phyloP scores from a whole-genome alignment of 2,888 invertebrate genomes.

The Penaeus monodon region DNA sequence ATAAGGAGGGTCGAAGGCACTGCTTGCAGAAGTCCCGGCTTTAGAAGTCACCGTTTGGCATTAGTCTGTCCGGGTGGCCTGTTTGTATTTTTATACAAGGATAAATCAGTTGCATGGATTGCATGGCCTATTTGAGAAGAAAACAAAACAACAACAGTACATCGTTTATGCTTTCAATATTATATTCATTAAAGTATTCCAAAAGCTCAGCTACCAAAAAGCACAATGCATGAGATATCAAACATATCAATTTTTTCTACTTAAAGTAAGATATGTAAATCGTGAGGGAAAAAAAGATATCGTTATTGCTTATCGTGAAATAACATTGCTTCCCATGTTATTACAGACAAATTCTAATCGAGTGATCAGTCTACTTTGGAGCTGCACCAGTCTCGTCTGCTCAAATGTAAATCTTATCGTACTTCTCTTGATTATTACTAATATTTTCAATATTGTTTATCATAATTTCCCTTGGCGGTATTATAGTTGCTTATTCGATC shows the following conservation, averaged over 20 bases:
- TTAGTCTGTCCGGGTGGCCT: constrained; percentile 62
- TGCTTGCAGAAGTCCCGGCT: constrained; percentile 61
- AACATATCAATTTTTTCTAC: constrained; percentile 59
- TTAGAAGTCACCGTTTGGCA: constrained; percentile 61
- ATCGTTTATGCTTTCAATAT: constrained; percentile 36
- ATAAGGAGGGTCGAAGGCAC: constrained; percentile 62
- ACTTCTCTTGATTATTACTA: too few species aligned
- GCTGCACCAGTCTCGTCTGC: too few species aligned
- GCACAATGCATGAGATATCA: constrained; percentile 50
- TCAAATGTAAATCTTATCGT: too few species aligned
- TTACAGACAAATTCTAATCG: too few species aligned
- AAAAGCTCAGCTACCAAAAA: constrained; percentile 29
- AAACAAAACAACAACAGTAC: background rate
- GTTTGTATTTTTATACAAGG: constrained; percentile 50
- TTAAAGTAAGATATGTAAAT: constrained; percentile 46
- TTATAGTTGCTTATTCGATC: too few species aligned
- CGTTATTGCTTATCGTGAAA: constrained; percentile 33
- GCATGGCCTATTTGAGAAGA: constrained; percentile 38
- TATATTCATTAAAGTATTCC: constrained; percentile 26
- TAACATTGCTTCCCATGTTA: constrained; percentile 45
- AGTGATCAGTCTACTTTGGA: too few species aligned
- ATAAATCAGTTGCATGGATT: constrained; percentile 32
- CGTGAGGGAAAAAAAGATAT: constrained; percentile 24
- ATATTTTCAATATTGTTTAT: too few species aligned
- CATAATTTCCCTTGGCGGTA: too few species aligned